These are phyloP conservation scores for Arrhamphus sclerolepis DNA, from an alignment of 2,797 vertebrate genomes.

Conservation along the genomic window DNA sequence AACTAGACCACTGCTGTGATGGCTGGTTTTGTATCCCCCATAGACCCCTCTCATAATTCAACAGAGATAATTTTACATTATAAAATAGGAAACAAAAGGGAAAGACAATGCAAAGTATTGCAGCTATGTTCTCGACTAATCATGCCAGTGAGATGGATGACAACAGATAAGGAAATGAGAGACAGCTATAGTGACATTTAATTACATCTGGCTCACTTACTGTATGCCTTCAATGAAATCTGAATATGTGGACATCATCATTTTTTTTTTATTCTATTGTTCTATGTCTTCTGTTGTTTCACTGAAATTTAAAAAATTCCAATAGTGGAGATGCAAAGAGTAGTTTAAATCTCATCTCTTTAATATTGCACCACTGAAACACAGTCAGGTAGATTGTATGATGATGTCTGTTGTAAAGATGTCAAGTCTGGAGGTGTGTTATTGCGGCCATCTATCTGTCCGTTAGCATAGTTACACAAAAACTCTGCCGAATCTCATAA, in stretches of 20 bases:
- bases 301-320: neutral
- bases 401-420: no score
- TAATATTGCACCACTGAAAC: no score
- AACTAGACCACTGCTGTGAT: slow-evolving; percentile 49
- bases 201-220: slow-evolving; percentile 14
- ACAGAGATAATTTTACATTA: slow-evolving; percentile 20
- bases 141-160: slow-evolving; percentile 51
- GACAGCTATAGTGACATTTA: slow-evolving; percentile 20
- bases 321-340: neutral
- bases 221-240: slow-evolving; percentile 22
- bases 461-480: no score
- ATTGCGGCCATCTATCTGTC: no score
- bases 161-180: slow-evolving; percentile 46
- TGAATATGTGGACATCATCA: slow-evolving; percentile 1
- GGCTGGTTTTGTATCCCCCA: slow-evolving; percentile 26
- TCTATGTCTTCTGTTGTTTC: no score
- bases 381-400: no score
- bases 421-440: no score
- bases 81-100: slow-evolving; percentile 1
- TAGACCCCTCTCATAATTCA: slow-evolving; percentile 29
- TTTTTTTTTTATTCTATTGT: no score
- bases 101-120: slow-evolving; percentile 14
- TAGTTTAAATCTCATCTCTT: no score
- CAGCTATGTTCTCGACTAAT: slow-evolving; percentile 40
- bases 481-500: no score